Conservation (phyloP, 2,888 invertebrate species). For the Disparrhopalites patrizii region DNA sequence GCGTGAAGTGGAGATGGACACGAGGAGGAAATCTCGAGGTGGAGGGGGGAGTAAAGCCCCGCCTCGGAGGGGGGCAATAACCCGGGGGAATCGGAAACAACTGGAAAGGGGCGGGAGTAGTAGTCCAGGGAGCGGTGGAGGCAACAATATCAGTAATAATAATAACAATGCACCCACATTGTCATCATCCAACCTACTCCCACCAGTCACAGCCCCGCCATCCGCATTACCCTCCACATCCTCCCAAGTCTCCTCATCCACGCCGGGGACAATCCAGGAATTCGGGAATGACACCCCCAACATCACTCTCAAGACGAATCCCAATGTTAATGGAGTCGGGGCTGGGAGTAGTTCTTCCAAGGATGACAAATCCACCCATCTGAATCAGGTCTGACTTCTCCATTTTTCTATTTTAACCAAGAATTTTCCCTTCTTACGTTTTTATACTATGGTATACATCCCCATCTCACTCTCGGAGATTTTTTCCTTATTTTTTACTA, state of each 20-base stretch:
- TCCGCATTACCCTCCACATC: conserved; percentile 8
- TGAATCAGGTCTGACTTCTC: conserved; percentile 25
- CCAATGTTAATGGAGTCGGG: conserved; percentile 11
- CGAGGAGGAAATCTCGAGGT: conserved; percentile 32
- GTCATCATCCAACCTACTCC: conserved; percentile 1
- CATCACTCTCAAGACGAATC: conserved; percentile 11
- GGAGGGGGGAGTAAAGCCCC: conserved; percentile 30
- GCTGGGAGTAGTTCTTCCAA: conserved; percentile 4
- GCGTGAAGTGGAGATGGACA: conserved; percentile 37
- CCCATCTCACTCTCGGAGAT: neutral
- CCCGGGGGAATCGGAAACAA: conserved; percentile 16
- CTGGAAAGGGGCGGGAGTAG: neutral
- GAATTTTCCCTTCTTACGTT: conserved; percentile 9
- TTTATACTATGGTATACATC: neutral
- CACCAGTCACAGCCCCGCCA: conserved; percentile 2
- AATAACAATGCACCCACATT: too few species aligned
- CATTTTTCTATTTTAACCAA: conserved; percentile 17
- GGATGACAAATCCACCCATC: conserved; percentile 30
- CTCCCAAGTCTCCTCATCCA: conserved; percentile 11
- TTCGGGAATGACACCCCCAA: too few species aligned
- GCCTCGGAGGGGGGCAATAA: conserved; percentile 25
- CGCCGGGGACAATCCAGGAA: conserved; percentile 18
- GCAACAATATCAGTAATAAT: too few species aligned
- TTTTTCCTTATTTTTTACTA: neutral
- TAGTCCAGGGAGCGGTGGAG: too few species aligned